These are phyloP conservation scores for Parascotia fuliginaria DNA, from an alignment of 2,888 invertebrate species.

Conservation along the genomic window DNA sequence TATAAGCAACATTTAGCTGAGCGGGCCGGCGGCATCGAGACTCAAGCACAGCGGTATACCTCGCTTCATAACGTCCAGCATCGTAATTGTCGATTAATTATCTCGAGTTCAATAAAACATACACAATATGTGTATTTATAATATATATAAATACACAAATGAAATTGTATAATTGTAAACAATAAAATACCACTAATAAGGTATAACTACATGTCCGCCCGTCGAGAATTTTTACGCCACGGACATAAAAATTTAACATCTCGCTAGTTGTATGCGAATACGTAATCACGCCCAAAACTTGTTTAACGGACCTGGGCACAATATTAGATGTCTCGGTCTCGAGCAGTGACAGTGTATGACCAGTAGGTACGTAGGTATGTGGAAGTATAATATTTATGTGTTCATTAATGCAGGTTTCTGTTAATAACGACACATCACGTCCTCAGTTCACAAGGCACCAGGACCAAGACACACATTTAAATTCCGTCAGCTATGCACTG, in stretches of 20 bases:
- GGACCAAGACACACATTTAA: conserved; percentile 74
- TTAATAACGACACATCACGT: conserved; percentile 83
- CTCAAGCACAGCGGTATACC: conserved; percentile 77
- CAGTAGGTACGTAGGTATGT: conserved; percentile 45
- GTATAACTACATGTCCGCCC: conserved; percentile 68
- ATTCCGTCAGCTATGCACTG: conserved; percentile 75
- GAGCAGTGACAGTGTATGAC: background rate
- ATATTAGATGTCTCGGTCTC: background rate
- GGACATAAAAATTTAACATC: conserved; percentile 68
- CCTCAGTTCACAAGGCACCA: conserved; percentile 81
- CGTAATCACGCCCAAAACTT: conserved; percentile 46
- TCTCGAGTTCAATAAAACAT: conserved; percentile 82
- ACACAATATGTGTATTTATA: no score
- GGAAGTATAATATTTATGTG: conserved; percentile 75
- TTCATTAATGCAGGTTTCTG: conserved; percentile 79
- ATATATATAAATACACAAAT: no score
- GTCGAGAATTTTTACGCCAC: conserved; percentile 62
- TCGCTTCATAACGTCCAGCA: conserved; percentile 76
- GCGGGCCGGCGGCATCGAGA: conserved; percentile 61
- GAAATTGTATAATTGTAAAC: conserved; percentile 80
- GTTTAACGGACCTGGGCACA: conserved; percentile 45
- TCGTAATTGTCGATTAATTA: conserved; percentile 85
- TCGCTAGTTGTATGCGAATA: conserved; percentile 59
- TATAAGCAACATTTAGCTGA: conserved; percentile 67
- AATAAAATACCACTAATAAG: conserved; percentile 77